A percentile compares a stretch with the other conserved stretches of the same genome.
These are phyloP conservation scores for Etheostoma cragini DNA, from an alignment of 2,113 vertebrate species.

Conservation along the genomic window DNA sequence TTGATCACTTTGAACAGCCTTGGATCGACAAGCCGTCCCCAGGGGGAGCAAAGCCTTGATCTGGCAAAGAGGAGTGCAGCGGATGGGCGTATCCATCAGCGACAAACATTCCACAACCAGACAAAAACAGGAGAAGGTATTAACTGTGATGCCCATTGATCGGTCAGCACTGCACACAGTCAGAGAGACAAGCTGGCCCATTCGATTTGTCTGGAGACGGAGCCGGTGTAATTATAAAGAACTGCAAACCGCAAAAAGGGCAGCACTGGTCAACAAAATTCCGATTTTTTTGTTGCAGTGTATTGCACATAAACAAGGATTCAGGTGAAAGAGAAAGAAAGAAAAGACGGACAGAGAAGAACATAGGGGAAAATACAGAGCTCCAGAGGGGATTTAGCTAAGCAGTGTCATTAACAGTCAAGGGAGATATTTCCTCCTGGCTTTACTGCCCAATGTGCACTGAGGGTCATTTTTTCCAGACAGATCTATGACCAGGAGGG, in stretches of 20 bases:
- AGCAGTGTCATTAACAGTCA: constrained; percentile 79
- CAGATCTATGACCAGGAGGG: constrained; percentile 66
- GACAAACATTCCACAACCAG: constrained; percentile 72
- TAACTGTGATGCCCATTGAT: constrained; percentile 79
- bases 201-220: constrained; percentile 72
- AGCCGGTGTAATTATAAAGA: constrained; percentile 57
- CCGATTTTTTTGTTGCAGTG: constrained; percentile 30
- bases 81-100: constrained; percentile 58
- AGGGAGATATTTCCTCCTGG: constrained; percentile 70
- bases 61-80: constrained; percentile 42
- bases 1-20: constrained; percentile 77
- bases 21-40: constrained; percentile 69
- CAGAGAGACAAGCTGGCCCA: constrained; percentile 61
- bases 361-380: constrained; percentile 20
- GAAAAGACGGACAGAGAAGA: constrained; percentile 11
- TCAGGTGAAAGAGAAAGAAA: constrained; percentile 6
- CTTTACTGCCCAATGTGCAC: constrained; percentile 66
- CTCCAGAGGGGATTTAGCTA: constrained; percentile 68
- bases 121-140: constrained; percentile 76
- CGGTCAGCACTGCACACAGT: constrained; percentile 53
- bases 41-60: constrained; percentile 52
- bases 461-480: constrained; percentile 72
- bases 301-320: constrained; percentile 24
- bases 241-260: constrained; percentile 56
- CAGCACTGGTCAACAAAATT: constrained; percentile 50